Evolutionary conservation across 2,888 invertebrate species (phyloP).

Genomic region (Masnerella sp.): DNA sequence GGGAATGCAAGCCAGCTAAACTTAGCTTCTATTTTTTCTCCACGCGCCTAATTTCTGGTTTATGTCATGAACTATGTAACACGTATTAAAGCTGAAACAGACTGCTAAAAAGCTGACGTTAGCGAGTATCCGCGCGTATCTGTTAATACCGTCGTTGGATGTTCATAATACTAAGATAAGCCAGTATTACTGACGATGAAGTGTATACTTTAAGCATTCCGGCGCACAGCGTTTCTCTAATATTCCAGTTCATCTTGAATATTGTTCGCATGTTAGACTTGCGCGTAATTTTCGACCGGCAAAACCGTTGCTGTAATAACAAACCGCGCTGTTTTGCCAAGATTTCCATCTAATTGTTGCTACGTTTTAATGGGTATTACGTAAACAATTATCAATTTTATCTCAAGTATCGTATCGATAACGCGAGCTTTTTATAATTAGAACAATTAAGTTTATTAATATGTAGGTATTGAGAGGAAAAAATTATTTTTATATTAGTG

Average conservation of each 20-base stretch:
- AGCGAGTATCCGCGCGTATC: slow-evolving; percentile 48
- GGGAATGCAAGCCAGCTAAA: slow-evolving; percentile 16
- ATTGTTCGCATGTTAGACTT: slow-evolving; percentile 29
- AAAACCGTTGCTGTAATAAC: slow-evolving; percentile 9
- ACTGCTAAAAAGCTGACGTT: slow-evolving; percentile 53
- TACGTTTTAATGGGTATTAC: no score
- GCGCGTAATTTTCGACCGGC: slow-evolving; percentile 7
- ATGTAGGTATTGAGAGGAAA: no score
- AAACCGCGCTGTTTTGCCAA: not conserved
- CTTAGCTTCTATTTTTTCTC: slow-evolving; percentile 14
- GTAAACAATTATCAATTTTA: no score
- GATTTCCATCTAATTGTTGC: not conserved
- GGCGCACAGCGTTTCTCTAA: slow-evolving; percentile 35
- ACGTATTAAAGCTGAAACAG: slow-evolving; percentile 41
- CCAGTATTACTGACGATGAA: slow-evolving; percentile 49
- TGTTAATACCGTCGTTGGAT: slow-evolving; percentile 55
- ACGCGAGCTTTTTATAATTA: no score
- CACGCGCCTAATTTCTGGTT: slow-evolving; percentile 28
- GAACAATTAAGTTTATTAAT: no score
- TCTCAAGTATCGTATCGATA: no score
- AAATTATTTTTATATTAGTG: no score
- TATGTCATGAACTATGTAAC: slow-evolving; percentile 39
- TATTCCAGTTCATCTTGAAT: slow-evolving; percentile 36
- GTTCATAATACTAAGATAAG: slow-evolving; percentile 56
- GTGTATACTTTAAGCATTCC: slow-evolving; percentile 43